Conservation (phyloP, 2,113 vertebrate species). For the Hemiprocne comata region DNA sequence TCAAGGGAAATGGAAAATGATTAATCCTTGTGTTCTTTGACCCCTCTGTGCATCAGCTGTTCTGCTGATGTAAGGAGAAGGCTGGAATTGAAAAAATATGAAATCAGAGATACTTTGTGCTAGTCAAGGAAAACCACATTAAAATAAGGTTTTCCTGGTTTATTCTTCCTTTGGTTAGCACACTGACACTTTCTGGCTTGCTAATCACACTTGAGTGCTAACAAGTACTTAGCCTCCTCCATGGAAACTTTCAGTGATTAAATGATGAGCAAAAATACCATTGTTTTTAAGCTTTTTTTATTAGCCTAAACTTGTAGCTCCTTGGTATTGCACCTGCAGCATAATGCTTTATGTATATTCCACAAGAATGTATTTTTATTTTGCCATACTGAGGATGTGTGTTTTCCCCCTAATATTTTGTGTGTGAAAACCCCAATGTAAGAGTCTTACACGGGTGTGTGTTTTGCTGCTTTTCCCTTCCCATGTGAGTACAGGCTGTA, state of each 20-base stretch:
- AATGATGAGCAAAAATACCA: neutral
- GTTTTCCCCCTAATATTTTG: neutral
- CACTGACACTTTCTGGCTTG: neutral
- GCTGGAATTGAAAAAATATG: neutral
- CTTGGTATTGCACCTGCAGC: neutral
- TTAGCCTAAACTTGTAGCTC: neutral
- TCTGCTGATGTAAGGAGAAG: neutral
- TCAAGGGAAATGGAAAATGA: neutral
- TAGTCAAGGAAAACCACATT: neutral
- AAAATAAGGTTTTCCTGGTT: neutral
- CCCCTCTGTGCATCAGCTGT: neutral
- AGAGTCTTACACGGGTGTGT: neutral
- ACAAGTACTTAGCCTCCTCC: neutral
- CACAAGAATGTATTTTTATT: neutral
- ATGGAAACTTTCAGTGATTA: neutral
- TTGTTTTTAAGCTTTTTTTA: neutral
- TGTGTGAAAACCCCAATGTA: neutral
- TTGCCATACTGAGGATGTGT: neutral
- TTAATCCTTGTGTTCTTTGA: neutral
- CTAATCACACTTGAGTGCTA: neutral
- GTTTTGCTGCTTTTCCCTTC: neutral
- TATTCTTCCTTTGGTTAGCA: neutral
- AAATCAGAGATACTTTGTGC: neutral
- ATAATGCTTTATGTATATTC: neutral
- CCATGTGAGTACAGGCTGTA: neutral